Percentiles rank a stretch among this genome's conserved stretches.
phyloP scores from a whole-genome alignment of 2,797 vertebrate genomes.

The Falco novaeseelandiae region DNA sequence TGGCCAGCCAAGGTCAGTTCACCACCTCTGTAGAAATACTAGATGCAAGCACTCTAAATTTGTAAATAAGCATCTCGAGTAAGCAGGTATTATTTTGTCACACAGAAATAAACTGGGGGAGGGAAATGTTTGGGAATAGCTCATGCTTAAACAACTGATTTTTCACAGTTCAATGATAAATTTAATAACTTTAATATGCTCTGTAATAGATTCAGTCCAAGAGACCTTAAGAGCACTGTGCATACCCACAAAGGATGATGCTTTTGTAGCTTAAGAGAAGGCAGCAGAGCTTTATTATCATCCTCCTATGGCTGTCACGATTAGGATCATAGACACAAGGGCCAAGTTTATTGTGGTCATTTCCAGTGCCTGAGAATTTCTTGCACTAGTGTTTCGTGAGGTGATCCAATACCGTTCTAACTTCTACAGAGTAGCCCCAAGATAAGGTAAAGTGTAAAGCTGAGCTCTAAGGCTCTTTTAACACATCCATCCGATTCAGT shows the following conservation, averaged over 20 bases:
- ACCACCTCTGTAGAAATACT: background rate
- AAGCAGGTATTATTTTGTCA: background rate
- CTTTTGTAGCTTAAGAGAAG: background rate
- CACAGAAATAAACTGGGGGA: background rate
- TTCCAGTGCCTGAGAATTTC: background rate
- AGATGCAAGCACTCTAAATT: background rate
- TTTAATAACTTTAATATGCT: background rate
- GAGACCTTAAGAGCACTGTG: background rate
- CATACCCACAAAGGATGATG: background rate
- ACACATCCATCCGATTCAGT: background rate
- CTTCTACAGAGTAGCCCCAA: background rate
- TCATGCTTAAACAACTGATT: background rate
- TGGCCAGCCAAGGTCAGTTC: background rate
- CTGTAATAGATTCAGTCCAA: background rate
- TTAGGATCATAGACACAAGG: background rate
- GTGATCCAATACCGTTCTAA: background rate
- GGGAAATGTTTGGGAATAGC: background rate
- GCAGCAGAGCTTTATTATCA: background rate
- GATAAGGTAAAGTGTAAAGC: background rate
- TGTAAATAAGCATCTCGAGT: background rate
- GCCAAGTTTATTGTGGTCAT: background rate
- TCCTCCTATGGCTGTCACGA: background rate
- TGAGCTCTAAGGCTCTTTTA: background rate
- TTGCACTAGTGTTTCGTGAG: background rate
- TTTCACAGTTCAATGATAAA: background rate